Evolutionary conservation across 1,140 invertebrate genomes (phyloP).

Genomic region (Drosophila grimshawi): DNA sequence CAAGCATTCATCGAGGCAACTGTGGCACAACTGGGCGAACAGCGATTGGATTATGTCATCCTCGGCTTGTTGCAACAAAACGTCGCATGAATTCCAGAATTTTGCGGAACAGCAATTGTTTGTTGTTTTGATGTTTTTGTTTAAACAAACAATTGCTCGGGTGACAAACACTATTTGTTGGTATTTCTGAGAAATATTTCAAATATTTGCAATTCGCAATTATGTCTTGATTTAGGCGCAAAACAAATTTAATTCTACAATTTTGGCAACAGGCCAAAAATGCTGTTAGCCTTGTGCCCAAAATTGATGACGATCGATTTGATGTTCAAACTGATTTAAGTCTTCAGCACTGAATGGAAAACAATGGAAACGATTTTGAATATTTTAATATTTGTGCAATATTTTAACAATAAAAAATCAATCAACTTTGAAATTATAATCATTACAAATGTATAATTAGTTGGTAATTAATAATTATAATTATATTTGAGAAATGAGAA

Average conservation of each 20-base stretch:
- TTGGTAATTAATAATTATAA: too few species aligned
- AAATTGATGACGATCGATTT: conserved; percentile 43
- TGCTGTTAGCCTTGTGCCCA: conserved; percentile 31
- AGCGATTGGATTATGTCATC: conserved; percentile 18
- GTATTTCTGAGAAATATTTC: conserved; percentile 8
- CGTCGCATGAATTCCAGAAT: conserved; percentile 4
- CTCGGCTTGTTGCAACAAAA: conserved; percentile 4
- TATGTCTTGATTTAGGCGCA: conserved; percentile 8
- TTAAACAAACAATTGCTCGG: conserved; percentile 21
- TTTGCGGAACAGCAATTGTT: conserved; percentile 2
- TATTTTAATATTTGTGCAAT: too few species aligned
- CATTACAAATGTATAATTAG: too few species aligned
- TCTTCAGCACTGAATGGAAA: neutral
- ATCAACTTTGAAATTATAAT: too few species aligned
- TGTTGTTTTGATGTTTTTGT: conserved; percentile 4
- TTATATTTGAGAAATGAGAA: too few species aligned
- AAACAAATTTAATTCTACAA: neutral
- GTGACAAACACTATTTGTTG: conserved; percentile 5
- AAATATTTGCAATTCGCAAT: conserved; percentile 20
- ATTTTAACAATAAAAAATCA: too few species aligned
- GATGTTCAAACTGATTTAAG: neutral
- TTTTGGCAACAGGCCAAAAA: conserved; percentile 23
- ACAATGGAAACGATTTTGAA: neutral
- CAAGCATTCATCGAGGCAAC: neutral
- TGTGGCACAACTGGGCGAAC: neutral